Evolutionary conservation across 2,113 vertebrate genomes (phyloP), one percentile per base, ranked within the genome.

Genomic region (Pseudolaguvia tuberculata): DNA sequence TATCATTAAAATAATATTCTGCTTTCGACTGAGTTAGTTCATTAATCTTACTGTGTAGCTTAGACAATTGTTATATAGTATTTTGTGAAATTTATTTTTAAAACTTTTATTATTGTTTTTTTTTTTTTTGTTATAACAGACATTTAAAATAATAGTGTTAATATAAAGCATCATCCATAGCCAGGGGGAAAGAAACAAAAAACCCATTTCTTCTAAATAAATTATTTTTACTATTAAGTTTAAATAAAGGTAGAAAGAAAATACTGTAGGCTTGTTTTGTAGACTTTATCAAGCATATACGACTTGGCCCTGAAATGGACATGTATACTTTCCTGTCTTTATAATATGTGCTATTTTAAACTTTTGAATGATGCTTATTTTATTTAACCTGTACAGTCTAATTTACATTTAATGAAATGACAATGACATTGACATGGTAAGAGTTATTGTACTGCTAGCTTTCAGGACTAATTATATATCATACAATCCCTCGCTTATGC

Each of bases 391-490:
- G 62, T 65, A 65, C n/a, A 65, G n/a, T 63, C 39, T 63, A 55
- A 74, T 53, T 65, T 74, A 53, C 53, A 8, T 52, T 74, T 39
- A 63, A 45, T 51, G 55, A 20, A 65, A 25, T 27, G 14, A 31
- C 39, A 14, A 63, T 55, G 72, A 42, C 59, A 65, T 21, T 65
- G 59, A 52, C 72, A 55, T 55, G 29, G 18, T 55, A 65, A 74
- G 48, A 74, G 23, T 23, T n/a, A 52, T 42, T 39, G 29, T 62
- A 52, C n/a, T n/a, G 20, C 59, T 18, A 65, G 29, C 48, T 51
- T 52, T 61, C 58, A 63, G 48, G 14, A 53, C 29, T 74, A 55
- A 74, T 65, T 42, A 55, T 65, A 23, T 14, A 31, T 45, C 10
- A 35, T 52, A 51, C 15, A 11, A 35, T 55, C 65, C 23, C 50